Percentiles rank a stretch among this genome's conserved stretches.
phyloP scores from a whole-genome alignment of 2,113 vertebrate species.

The Melanerpes aurifrons region DNA sequence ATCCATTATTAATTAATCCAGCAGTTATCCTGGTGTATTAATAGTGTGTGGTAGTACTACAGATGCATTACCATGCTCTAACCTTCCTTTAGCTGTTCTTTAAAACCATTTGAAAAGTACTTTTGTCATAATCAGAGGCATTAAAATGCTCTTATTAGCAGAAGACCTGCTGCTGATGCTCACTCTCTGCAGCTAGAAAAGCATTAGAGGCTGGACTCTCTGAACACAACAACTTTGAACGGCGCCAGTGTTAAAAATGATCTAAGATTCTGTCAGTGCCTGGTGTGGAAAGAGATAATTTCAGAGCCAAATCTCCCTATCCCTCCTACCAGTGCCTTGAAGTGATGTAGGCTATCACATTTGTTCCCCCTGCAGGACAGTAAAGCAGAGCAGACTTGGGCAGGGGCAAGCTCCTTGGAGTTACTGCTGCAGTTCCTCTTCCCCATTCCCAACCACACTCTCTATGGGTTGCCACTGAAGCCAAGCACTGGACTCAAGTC shows the following conservation, averaged over 20 bases:
- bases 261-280: neutral
- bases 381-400: neutral
- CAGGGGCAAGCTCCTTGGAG: neutral
- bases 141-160: conserved; percentile 19
- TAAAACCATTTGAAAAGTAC: conserved; percentile 1
- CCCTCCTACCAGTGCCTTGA: neutral
- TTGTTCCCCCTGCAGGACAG: neutral
- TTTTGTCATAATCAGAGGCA: conserved; percentile 3
- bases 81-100: neutral
- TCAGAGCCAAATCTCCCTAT: neutral
- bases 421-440: neutral
- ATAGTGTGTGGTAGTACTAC: neutral
- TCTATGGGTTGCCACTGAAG: neutral
- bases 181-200: neutral
- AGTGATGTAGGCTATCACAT: rapidly evolving
- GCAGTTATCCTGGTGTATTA: neutral
- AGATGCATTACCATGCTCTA: neutral
- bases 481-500: neutral
- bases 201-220: neutral
- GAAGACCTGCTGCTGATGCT: neutral
- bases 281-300: neutral
- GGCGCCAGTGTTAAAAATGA: neutral
- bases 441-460: neutral
- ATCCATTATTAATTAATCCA: conserved; percentile 22
- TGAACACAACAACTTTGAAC: neutral